A percentile compares a stretch with the other conserved stretches of the same genome.
phyloP scores from a whole-genome alignment of 2,888 invertebrate species.

The Heliconius ismenius region DNA sequence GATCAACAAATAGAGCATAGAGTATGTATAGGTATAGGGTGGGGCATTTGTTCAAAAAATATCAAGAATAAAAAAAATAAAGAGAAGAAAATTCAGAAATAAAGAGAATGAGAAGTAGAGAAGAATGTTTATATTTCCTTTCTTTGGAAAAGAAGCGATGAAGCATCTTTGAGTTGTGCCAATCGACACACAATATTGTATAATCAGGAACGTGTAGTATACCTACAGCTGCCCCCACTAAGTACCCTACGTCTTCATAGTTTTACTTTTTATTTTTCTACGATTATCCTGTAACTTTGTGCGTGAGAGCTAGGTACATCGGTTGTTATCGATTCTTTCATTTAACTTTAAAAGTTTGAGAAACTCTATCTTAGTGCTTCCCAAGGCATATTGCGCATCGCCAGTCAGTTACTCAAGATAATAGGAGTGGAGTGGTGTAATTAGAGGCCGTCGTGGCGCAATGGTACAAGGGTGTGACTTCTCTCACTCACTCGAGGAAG shows the following conservation, averaged over 20 bases:
- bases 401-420: neutral
- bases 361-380: neutral
- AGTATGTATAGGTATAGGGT: neutral
- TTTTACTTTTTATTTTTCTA: neutral
- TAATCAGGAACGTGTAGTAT: too few species aligned
- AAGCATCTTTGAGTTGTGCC: too few species aligned
- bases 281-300: neutral
- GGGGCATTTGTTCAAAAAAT: neutral
- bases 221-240: neutral
- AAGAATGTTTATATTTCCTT: neutral
- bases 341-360: neutral
- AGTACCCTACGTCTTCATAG: neutral
- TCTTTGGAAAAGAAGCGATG: neutral
- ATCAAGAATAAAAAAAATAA: neutral
- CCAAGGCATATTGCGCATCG: neutral
- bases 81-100: too few species aligned
- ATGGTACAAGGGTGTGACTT: too few species aligned
- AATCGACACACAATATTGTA: too few species aligned
- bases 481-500: too few species aligned
- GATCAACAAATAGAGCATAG: neutral
- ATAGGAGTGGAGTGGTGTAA: neutral
- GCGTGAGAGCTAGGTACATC: neutral
- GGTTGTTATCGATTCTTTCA: too few species aligned
- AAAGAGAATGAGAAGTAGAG: too few species aligned
- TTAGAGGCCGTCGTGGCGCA: too few species aligned